These are phyloP conservation scores for Mythimna ferrago DNA, from an alignment of 2,888 invertebrate genomes.

Conservation along the genomic window DNA sequence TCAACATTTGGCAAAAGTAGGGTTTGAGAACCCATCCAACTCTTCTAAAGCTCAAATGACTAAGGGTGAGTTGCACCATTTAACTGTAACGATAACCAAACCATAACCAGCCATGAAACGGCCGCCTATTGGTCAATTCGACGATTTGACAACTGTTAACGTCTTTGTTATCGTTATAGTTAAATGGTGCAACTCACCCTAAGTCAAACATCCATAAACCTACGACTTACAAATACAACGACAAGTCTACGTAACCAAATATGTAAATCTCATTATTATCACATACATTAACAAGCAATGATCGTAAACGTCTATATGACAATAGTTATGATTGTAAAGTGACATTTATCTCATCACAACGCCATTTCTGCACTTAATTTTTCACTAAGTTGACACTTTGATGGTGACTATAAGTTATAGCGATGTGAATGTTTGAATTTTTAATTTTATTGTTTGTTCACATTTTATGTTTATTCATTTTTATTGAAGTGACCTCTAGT, in stretches of 20 bases:
- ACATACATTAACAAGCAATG: slow-evolving; percentile 32
- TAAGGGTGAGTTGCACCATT: too few relatives aligned
- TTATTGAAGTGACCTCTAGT: too few relatives aligned
- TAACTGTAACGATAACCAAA: too few relatives aligned
- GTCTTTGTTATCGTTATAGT: too few relatives aligned
- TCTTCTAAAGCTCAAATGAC: background rate
- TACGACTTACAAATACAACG: background rate
- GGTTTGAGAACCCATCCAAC: too few relatives aligned
- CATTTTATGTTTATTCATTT: background rate
- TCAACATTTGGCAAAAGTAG: too few relatives aligned
- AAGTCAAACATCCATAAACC: slow-evolving; percentile 2
- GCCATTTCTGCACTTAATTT: slow-evolving; percentile 38
- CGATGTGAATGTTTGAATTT: slow-evolving; percentile 3
- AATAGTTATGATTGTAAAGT: slow-evolving; percentile 26
- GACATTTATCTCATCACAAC: slow-evolving; percentile 45
- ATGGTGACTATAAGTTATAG: slow-evolving; percentile 28
- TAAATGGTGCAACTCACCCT: too few relatives aligned
- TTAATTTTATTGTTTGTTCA: background rate
- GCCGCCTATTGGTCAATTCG: too few relatives aligned
- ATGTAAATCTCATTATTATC: slow-evolving; percentile 47
- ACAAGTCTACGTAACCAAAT: background rate
- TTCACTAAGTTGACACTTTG: slow-evolving; percentile 35
- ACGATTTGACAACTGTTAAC: too few relatives aligned
- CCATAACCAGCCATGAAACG: too few relatives aligned
- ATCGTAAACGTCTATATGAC: slow-evolving; percentile 43